Percentiles rank a stretch among this genome's conserved stretches.
Conservation (phyloP, 2,888 invertebrate species). For the Frankliniella fusca region DNA sequence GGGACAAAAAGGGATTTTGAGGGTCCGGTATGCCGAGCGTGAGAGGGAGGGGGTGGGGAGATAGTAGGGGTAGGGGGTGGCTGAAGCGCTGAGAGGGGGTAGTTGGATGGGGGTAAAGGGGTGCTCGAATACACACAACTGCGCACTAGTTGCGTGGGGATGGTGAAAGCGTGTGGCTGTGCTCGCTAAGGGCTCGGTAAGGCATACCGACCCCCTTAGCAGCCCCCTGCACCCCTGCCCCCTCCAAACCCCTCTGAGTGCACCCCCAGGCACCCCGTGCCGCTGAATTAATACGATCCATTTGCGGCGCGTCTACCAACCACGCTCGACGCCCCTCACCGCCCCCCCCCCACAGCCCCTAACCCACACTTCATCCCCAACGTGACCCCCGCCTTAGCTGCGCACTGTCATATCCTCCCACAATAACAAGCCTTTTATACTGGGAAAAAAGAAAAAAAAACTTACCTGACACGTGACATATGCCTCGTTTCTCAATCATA, state of each 20-base stretch:
- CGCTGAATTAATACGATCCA: slow-evolving; percentile 4
- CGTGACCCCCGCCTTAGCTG: too few species aligned
- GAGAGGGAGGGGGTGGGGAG: not conserved
- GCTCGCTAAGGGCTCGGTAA: too few species aligned
- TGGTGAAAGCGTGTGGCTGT: not conserved
- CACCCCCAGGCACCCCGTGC: not conserved
- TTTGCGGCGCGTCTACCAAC: slow-evolving; percentile 6
- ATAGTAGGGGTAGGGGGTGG: not conserved
- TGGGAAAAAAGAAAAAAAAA: too few species aligned
- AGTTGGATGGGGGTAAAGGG: not conserved
- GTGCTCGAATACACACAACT: not conserved
- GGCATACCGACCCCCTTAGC: not conserved
- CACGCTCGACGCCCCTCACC: not conserved
- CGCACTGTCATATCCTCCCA: too few species aligned
- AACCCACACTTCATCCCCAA: too few species aligned
- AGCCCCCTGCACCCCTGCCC: too few species aligned
- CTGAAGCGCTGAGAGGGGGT: not conserved
- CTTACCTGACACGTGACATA: too few species aligned
- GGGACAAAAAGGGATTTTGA: slow-evolving; percentile 19
- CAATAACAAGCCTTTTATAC: too few species aligned
- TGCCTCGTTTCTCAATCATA: too few species aligned
- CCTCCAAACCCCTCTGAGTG: not conserved
- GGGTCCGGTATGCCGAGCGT: slow-evolving; percentile 8
- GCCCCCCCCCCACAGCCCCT: not conserved
- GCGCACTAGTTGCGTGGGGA: not conserved